These are phyloP conservation scores for Schrankia costaestrigalis DNA, from an alignment of 2,888 invertebrate genomes.

Conservation along the genomic window DNA sequence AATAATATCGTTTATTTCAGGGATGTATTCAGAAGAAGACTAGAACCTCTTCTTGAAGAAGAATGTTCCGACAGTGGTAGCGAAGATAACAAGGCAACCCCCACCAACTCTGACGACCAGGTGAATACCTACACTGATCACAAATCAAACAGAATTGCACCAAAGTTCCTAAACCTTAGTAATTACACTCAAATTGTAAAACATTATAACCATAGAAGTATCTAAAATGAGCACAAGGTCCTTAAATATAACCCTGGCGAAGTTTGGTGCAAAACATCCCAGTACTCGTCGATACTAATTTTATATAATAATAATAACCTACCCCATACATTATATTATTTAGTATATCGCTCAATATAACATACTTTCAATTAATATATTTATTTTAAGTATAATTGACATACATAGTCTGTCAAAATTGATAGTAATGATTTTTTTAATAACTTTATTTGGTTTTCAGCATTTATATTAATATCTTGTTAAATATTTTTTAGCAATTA, in stretches of 20 bases:
- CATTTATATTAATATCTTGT: background rate
- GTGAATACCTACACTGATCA: constrained; percentile 60
- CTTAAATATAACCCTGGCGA: constrained; percentile 5
- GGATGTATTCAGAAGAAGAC: constrained; percentile 83
- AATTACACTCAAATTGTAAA: background rate
- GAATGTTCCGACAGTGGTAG: constrained; percentile 85
- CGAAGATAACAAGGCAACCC: constrained; percentile 71
- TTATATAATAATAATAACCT: constrained; percentile 15
- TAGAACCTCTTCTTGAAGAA: constrained; percentile 92
- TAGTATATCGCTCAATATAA: constrained; percentile 12
- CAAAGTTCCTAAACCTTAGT: constrained; percentile 20
- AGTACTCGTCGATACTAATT: background rate
- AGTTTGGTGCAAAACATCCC: constrained; percentile 27
- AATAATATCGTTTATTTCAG: constrained; percentile 39
- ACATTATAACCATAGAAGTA: background rate
- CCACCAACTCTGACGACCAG: constrained; percentile 76
- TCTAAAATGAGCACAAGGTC: background rate
- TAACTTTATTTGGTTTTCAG: background rate
- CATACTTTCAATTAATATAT: no score
- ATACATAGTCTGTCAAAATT: constrained; percentile 27
- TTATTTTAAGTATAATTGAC: background rate
- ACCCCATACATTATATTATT: no score
- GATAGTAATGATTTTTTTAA: constrained; percentile 5
- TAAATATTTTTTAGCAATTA: background rate
- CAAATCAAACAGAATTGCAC: constrained; percentile 19